Evolutionary conservation across 2,113 vertebrate genomes (phyloP).

Genomic region (Phaethornis superciliosus): DNA sequence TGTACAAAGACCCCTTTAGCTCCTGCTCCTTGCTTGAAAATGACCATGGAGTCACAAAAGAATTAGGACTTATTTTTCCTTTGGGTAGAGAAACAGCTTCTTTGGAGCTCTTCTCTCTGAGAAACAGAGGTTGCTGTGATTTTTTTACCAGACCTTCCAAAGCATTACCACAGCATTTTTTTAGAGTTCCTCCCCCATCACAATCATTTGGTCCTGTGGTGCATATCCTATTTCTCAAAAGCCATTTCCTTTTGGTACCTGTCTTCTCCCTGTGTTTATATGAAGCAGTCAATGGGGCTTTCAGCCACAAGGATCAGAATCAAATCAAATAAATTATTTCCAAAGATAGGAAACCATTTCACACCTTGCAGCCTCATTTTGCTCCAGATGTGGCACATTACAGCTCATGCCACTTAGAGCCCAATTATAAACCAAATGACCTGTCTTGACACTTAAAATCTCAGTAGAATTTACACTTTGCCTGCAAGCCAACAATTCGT

Average conservation of each 20-base stretch:
- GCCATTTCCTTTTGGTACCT: not conserved
- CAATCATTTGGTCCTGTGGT: not conserved
- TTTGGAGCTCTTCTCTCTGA: not conserved
- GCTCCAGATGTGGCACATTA: not conserved
- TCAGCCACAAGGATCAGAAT: not conserved
- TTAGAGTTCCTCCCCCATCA: not conserved
- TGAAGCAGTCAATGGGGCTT: constrained; percentile 14
- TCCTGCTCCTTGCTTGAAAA: not conserved
- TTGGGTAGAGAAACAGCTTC: not conserved
- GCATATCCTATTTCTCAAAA: constrained; percentile 34
- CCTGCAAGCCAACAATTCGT: not conserved
- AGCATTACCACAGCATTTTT: not conserved
- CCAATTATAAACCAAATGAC: constrained; percentile 8
- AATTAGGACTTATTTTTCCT: not conserved
- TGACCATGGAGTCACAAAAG: not conserved
- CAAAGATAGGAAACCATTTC: constrained; percentile 50
- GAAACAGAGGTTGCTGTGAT: not conserved
- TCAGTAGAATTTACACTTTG: constrained; percentile 23
- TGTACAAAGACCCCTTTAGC: not conserved
- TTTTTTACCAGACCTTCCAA: not conserved
- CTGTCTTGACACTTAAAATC: not conserved
- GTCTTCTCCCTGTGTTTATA: not conserved
- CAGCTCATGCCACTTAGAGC: not conserved
- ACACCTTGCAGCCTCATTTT: constrained; percentile 36
- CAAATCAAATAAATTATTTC: constrained; percentile 54